Percentiles rank a stretch among this genome's conserved stretches.
phyloP scores from a whole-genome alignment of 2,797 vertebrate species.

The Phyllotis vaccarum region DNA sequence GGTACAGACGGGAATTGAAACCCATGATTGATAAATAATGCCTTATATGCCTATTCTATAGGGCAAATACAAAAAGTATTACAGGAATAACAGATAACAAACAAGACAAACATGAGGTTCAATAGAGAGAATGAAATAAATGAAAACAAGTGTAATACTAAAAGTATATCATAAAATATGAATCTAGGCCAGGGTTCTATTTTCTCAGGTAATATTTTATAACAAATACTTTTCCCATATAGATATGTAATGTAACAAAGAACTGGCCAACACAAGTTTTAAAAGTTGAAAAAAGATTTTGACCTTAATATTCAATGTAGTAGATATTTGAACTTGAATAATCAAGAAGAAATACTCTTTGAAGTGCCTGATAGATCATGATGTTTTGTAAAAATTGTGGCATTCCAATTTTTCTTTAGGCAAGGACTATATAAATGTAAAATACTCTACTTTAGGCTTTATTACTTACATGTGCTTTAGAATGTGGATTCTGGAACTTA shows the following conservation, averaged over 20 bases:
- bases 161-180: neutral
- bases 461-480: neutral
- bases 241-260: neutral
- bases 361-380: neutral
- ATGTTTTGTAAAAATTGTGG: neutral
- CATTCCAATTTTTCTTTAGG: neutral
- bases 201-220: neutral
- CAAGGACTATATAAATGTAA: neutral
- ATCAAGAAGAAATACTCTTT: neutral
- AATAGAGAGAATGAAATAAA: neutral
- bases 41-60: neutral
- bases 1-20: neutral
- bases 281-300: neutral
- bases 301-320: neutral
- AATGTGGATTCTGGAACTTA: rapidly evolving
- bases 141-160: neutral
- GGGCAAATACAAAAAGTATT: neutral
- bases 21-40: too few species aligned
- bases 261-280: rapidly evolving
- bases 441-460: neutral
- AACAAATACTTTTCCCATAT: neutral
- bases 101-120: neutral
- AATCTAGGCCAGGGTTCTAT: too few species aligned
- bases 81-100: neutral
- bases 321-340: neutral